Evolutionary conservation across 2,113 vertebrate species (phyloP).

Genomic region (Synodontis membranacea): DNA sequence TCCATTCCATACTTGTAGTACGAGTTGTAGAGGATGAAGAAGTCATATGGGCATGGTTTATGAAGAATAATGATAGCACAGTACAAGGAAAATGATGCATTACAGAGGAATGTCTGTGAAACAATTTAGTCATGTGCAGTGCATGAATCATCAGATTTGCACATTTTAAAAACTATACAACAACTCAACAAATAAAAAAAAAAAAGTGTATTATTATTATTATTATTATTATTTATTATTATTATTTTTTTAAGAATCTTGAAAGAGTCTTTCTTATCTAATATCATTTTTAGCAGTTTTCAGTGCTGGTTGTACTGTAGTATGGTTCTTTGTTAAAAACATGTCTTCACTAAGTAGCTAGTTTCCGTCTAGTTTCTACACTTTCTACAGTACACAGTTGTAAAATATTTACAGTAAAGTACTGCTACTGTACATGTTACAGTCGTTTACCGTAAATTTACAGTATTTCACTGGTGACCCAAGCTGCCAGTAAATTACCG

Average conservation of each 20-base stretch:
- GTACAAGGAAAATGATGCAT: not conserved
- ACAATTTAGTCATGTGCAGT: not conserved
- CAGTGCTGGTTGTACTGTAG: not conserved
- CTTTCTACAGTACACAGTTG: no score
- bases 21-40: not conserved
- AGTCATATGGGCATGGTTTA: not conserved
- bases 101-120: not conserved
- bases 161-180: constrained; percentile 1
- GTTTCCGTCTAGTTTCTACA: not conserved
- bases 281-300: not conserved
- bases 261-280: no score
- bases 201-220: no score
- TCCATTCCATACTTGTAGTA: not conserved
- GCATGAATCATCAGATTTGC: not conserved
- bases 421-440: no score
- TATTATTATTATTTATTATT: no score
- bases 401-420: no score
- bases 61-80: not conserved
- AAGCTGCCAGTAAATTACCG: no score
- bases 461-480: no score
- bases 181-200: no score
- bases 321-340: not conserved
- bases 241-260: no score
- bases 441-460: no score
- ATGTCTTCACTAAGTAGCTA: not conserved